Base-by-base conservation (phyloP, 2,797 vertebrate species). In the Pangasius macronema region DNA sequence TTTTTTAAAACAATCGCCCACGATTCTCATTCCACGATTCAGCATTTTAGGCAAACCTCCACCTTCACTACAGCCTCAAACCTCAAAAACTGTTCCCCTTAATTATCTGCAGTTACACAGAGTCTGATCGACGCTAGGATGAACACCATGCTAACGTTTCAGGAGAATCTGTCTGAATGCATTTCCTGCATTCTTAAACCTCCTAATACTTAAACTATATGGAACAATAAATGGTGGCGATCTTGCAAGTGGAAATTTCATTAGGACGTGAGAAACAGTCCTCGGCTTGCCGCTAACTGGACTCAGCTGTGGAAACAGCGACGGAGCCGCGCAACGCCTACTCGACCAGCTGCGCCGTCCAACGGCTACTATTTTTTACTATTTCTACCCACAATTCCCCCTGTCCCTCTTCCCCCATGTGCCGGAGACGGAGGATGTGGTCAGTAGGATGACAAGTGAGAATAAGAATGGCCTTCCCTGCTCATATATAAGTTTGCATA, bases 281-380 rank as follows among this genome's bases (percentile, higher is more conserved):
- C 70, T 91, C 89, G 85, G 85, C 86, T 61, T 57, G 24, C 55
- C 22, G 10, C 49, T 88, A 89, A 89, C 81, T 57, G 85, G 82
- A 82, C 70, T 88, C 87, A 91, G 90, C 88, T 90, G 90, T 90
- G 86, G 89, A 86, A 91, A 91, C 73, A 90, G 55, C 49, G 49
- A 57, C 75, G 14, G 76, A 49, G 81, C 68, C 67, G 30, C 16
- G 49, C 33, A 16, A 82, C 87, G 86, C 84, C 84, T 75, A 86
- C 86, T 85, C 83, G 79, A 76, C 87, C 87, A 79, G 89, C 86
- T 89, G 76, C 70, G 79, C 73, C 76, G 88, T 89, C 84, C 86
- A 18, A 75, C 77, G 72, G 83, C 90, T 83, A 63, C 88, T 87
- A 85, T 82, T 88, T 88, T 88, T 84, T n/a, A 57, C 68, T 24